Conservation (phyloP, 2,797 vertebrate genomes). For the Intellagama lesueurii region DNA sequence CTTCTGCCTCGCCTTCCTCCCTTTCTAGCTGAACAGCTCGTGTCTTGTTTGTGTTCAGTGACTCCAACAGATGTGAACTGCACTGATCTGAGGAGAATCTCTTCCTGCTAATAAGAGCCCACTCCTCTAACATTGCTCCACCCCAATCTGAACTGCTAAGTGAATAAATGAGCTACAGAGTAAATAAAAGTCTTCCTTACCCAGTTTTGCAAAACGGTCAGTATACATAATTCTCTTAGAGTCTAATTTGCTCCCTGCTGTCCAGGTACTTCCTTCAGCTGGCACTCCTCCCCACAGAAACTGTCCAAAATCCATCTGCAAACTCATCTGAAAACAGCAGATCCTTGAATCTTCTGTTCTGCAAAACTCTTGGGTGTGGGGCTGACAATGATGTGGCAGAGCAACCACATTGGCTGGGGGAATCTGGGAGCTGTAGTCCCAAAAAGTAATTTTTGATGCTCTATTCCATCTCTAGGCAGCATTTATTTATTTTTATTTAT, state of each 20-base stretch:
- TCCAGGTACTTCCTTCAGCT: neutral
- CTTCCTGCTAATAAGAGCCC: neutral
- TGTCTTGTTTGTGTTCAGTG: slow-evolving; percentile 2
- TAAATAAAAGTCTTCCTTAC: neutral
- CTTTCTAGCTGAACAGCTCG: neutral
- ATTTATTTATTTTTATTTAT: no score
- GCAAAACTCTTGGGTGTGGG: no score
- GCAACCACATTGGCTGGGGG: no score
- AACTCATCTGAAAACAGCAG: no score
- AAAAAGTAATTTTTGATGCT: no score
- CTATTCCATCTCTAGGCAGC: no score
- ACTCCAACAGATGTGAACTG: neutral
- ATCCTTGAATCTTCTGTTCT: no score
- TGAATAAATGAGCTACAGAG: neutral
- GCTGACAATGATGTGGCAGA: no score
- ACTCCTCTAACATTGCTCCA: neutral
- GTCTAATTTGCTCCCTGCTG: neutral
- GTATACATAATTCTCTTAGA: no score
- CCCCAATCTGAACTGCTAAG: neutral
- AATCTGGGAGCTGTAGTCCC: no score
- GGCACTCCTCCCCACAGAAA: no score
- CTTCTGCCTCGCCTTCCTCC: neutral
- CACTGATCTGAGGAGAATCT: neutral
- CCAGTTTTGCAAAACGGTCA: neutral
- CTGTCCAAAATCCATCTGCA: no score